These are phyloP conservation scores for Sebastes cheni DNA, from an alignment of 2,797 vertebrate genomes.

Conservation along the genomic window DNA sequence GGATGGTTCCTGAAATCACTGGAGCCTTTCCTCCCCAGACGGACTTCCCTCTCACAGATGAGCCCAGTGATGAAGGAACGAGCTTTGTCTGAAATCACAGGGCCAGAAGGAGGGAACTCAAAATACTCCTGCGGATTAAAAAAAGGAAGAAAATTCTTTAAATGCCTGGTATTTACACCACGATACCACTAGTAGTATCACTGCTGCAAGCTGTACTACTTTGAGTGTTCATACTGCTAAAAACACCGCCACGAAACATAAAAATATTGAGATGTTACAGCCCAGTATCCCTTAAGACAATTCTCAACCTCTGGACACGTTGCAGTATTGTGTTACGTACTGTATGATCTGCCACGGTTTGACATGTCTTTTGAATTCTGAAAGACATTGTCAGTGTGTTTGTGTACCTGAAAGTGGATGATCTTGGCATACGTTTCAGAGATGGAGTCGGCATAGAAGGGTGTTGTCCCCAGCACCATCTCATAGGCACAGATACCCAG, in stretches of 20 bases:
- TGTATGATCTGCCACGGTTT: not conserved
- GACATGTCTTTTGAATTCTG: not conserved
- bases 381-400: not conserved
- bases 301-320: not conserved
- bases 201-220: not conserved
- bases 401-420: constrained; percentile 85
- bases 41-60: constrained; percentile 82
- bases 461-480: constrained; percentile 88
- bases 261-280: not conserved
- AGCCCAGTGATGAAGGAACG: constrained; percentile 81
- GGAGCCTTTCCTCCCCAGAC: constrained; percentile 81
- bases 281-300: not conserved
- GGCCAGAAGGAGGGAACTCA: constrained; percentile 76
- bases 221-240: not conserved
- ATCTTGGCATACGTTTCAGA: constrained; percentile 90
- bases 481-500: constrained; percentile 90
- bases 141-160: not conserved
- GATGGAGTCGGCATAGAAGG: constrained; percentile 88
- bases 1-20: constrained; percentile 83
- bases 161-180: not conserved
- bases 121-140: constrained; percentile 83
- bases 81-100: constrained; percentile 78
- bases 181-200: not conserved
- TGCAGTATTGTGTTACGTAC: not conserved
- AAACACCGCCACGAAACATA: not conserved